These are phyloP conservation scores for Drosophila leontia DNA, from an alignment of 1,140 invertebrate genomes.

Conservation along the genomic window DNA sequence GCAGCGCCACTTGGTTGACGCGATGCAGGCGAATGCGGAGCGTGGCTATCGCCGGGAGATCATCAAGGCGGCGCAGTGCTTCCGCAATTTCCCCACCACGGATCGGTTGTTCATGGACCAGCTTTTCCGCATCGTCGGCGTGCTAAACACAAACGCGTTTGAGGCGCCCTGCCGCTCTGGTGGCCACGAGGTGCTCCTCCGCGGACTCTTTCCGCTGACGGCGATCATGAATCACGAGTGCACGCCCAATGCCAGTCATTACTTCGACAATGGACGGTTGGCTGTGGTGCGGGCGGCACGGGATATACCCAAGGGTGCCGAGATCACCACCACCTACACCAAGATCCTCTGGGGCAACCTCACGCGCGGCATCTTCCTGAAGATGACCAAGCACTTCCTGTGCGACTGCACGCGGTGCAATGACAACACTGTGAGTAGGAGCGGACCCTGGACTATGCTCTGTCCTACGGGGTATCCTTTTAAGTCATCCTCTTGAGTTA, in stretches of 20 bases:
- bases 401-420: conserved; percentile 90
- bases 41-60: conserved; percentile 87
- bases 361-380: conserved; percentile 88
- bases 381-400: conserved; percentile 90
- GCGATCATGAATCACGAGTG: conserved; percentile 92
- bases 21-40: conserved; percentile 86
- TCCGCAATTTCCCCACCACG: conserved; percentile 86
- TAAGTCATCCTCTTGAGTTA: background rate
- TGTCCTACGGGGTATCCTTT: background rate
- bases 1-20: conserved; percentile 86
- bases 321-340: conserved; percentile 91
- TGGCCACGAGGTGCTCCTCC: conserved; percentile 86
- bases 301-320: conserved; percentile 88
- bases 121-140: conserved; percentile 85
- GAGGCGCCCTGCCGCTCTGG: conserved; percentile 87
- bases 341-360: conserved; percentile 90
- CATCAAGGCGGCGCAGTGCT: conserved; percentile 87
- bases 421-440: conserved; percentile 87
- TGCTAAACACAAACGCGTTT: conserved; percentile 91
- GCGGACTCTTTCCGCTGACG: conserved; percentile 90
- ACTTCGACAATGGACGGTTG: conserved; percentile 86
- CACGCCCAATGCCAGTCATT: conserved; percentile 90
- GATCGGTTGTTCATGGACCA: conserved; percentile 80
- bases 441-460: too few species aligned
- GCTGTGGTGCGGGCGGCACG: conserved; percentile 88